A percentile compares a stretch with the other conserved stretches of the same genome.
phyloP scores from a whole-genome alignment of 1,140 invertebrate species.

The Chrysomallon squamiferum region DNA sequence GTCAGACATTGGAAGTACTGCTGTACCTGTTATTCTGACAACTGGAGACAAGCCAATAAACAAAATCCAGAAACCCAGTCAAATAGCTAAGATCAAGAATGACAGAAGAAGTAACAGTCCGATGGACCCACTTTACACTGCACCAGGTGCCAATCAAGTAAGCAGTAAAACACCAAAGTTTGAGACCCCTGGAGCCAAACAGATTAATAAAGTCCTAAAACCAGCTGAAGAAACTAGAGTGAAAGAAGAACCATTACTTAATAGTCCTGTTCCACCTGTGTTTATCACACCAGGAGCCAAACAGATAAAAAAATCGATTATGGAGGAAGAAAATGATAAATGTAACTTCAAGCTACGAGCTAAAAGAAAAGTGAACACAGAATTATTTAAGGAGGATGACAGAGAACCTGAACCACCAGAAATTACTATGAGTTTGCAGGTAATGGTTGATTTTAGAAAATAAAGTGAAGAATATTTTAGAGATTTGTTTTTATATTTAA shows the following conservation, averaged over 20 bases:
- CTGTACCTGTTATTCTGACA: no score
- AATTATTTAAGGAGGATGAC: no score
- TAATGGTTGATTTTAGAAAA: no score
- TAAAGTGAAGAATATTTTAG: no score
- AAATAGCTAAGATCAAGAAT: no score
- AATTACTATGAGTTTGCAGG: not conserved
- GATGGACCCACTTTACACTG: not conserved
- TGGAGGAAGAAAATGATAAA: not conserved
- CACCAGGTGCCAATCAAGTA: not conserved
- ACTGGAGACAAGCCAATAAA: no score
- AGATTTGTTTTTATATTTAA: no score
- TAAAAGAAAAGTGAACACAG: no score
- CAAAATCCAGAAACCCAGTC: no score
- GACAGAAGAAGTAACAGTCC: not conserved
- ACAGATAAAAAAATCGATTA: not conserved
- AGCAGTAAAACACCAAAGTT: not conserved
- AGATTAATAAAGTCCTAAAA: not conserved
- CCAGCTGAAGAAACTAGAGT: not conserved
- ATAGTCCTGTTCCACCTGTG: not conserved
- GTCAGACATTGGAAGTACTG: no score
- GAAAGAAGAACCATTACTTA: no score
- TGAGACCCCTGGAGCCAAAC: not conserved
- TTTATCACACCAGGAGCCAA: not conserved
- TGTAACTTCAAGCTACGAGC: no score
- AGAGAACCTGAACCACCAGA: not conserved